A percentile compares a stretch with the other conserved stretches of the same genome.
Conservation (phyloP, 2,888 invertebrate species). For the Cataglyphis cursor region DNA sequence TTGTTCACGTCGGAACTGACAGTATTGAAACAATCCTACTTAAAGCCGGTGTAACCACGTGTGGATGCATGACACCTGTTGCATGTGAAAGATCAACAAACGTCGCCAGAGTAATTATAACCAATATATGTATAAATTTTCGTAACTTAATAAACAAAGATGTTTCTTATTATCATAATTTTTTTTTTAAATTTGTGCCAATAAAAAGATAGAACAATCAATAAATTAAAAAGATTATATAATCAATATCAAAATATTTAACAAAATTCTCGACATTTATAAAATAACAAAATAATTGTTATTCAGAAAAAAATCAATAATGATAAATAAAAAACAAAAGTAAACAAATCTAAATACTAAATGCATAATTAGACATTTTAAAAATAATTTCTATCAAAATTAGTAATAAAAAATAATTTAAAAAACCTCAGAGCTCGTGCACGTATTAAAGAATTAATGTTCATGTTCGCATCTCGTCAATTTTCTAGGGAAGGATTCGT, state of each 20-base stretch:
- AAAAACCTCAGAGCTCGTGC: neutral
- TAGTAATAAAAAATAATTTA: neutral
- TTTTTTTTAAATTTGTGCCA: neutral
- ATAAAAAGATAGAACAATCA: neutral
- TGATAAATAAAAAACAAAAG: neutral
- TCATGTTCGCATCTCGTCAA: neutral
- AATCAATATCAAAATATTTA: neutral
- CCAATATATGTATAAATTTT: neutral
- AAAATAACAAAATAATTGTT: neutral
- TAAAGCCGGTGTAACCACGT: conserved; percentile 35
- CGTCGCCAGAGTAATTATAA: neutral
- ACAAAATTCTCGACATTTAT: neutral
- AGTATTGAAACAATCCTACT: conserved; percentile 9
- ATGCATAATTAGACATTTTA: conserved; percentile 1
- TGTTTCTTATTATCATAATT: neutral
- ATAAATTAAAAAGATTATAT: neutral
- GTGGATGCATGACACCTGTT: conserved; percentile 63
- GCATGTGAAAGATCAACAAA: conserved; percentile 38
- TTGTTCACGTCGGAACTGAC: neutral
- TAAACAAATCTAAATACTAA: neutral
- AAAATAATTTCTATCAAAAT: neutral
- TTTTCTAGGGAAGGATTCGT: neutral
- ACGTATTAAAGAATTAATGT: neutral
- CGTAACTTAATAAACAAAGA: neutral
- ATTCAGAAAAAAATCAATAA: neutral